Percentiles rank a stretch among this genome's conserved stretches.
Conservation (phyloP, 2,113 vertebrate genomes). For the Strix aluco region DNA sequence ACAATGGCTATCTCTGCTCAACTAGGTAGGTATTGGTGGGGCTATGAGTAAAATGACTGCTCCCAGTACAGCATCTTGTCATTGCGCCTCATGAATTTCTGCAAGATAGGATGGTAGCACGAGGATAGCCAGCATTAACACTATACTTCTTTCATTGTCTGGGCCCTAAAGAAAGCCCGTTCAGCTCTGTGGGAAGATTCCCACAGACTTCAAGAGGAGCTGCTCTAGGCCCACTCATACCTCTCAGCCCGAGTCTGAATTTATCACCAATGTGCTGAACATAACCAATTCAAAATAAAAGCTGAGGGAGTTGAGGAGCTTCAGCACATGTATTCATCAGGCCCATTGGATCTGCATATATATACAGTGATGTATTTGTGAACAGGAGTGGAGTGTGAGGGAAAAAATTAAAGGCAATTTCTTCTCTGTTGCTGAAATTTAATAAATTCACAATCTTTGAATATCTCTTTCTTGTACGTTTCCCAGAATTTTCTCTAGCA, state of each 20-base stretch:
- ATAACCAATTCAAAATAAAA: background rate
- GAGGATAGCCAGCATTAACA: background rate
- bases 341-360: background rate
- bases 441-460: slow-evolving; percentile 10
- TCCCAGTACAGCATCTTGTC: background rate
- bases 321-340: background rate
- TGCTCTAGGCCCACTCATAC: background rate
- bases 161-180: background rate
- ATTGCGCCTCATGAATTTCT: background rate
- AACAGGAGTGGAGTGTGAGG: background rate
- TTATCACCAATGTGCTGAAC: background rate
- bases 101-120: background rate
- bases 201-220: background rate
- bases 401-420: background rate
- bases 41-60: background rate
- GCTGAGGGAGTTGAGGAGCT: background rate
- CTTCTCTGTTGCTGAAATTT: background rate
- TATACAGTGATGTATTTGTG: slow-evolving; percentile 19
- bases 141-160: background rate
- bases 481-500: background rate
- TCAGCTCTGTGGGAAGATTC: background rate
- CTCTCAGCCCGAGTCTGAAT: background rate
- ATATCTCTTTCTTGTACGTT: background rate
- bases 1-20: background rate
- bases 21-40: background rate